Percentiles rank a stretch among this genome's conserved stretches.
Conservation (phyloP, 1,140 invertebrate genomes). For the Oppia nitens region DNA sequence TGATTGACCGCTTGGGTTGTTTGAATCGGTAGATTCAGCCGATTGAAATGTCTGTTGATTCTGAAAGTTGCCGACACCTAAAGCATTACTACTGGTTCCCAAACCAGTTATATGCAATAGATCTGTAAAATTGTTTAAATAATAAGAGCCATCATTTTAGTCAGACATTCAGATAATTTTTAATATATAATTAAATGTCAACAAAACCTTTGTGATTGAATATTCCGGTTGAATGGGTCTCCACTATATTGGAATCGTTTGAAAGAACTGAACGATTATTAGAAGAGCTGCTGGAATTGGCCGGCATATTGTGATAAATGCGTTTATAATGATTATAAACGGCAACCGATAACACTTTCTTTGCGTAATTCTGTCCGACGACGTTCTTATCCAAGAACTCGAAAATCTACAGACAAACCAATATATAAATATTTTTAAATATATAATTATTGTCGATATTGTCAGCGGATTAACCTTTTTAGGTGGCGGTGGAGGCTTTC, state of each 20-base stretch:
- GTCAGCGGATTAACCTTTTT: conserved; percentile 47
- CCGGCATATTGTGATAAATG: conserved; percentile 79
- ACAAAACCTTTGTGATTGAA: conserved; percentile 4
- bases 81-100: conserved; percentile 10
- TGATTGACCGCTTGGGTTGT: conserved; percentile 35
- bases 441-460: neutral
- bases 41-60: conserved; percentile 1
- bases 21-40: neutral
- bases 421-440: conserved; percentile 5
- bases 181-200: neutral
- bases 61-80: conserved; percentile 12
- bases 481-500: conserved; percentile 60
- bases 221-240: conserved; percentile 8
- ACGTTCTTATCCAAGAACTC: conserved; percentile 90
- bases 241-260: neutral
- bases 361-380: conserved; percentile 95
- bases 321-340: conserved; percentile 99
- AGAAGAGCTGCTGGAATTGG: neutral
- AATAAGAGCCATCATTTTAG: neutral
- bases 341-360: conserved; percentile 94
- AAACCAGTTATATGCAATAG: conserved; percentile 12
- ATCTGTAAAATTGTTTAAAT: conserved; percentile 9
- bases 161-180: neutral
- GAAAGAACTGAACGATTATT: neutral
- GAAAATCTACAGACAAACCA: conserved; percentile 49